phyloP scores from a whole-genome alignment of 92 coral and sea anemone genomes.

The Siderastrea siderea region DNA sequence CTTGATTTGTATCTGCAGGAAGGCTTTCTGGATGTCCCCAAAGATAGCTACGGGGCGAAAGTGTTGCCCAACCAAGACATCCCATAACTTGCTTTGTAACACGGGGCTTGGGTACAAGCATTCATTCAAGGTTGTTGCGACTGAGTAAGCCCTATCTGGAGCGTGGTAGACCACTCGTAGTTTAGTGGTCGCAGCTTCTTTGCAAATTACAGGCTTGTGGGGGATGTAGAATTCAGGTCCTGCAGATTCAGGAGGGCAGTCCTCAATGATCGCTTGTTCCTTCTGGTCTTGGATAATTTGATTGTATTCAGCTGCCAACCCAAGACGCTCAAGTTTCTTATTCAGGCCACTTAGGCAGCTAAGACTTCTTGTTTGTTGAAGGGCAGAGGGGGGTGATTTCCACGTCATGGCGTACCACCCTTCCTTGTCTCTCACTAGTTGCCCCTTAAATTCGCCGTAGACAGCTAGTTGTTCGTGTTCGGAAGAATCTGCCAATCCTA shows the following conservation, averaged over 20 bases:
- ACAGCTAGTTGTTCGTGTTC: constrained; percentile 24
- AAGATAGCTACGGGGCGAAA: constrained; percentile 28
- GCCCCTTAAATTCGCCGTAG: constrained; percentile 13
- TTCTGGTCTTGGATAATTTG: constrained; percentile 38
- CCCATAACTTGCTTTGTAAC: constrained; percentile 26
- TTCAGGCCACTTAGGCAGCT: constrained; percentile 24
- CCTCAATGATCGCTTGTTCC: constrained; percentile 29
- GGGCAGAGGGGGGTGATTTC: constrained; percentile 36
- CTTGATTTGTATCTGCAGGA: constrained; percentile 27
- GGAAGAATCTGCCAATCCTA: not conserved
- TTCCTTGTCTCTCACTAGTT: not conserved
- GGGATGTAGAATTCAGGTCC: constrained; percentile 23
- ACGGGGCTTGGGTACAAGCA: constrained; percentile 35
- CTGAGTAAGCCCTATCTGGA: constrained; percentile 16
- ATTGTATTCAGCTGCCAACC: constrained; percentile 33
- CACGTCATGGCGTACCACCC: constrained; percentile 44
- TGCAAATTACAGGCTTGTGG: constrained; percentile 26
- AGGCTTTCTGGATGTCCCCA: constrained; percentile 51
- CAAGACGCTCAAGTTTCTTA: constrained; percentile 22
- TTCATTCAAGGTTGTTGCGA: constrained; percentile 20
- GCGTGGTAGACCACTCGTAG: constrained; percentile 35
- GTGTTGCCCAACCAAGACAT: constrained; percentile 25
- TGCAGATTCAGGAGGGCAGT: constrained; percentile 15
- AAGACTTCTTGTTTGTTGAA: constrained; percentile 37
- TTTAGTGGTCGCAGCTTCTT: constrained; percentile 11